Base-by-base conservation (phyloP, 2,797 vertebrate species). In the Podargus strigoides region DNA sequence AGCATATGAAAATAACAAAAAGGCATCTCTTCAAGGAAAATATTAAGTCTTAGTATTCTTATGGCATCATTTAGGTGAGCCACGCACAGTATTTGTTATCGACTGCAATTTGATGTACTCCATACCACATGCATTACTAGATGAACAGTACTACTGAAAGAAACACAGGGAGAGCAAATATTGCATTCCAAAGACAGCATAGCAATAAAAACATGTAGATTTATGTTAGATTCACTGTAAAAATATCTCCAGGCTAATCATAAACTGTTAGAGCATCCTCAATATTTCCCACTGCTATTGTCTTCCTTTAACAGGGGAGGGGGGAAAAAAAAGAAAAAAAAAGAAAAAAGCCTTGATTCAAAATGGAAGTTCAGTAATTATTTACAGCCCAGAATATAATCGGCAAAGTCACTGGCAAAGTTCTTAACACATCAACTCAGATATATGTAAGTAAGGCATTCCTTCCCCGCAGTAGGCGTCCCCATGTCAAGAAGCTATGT, bases 341-440 rank as follows among this genome's bases (percentile, higher is more conserved):
- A 50, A 9, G 49, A 70, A 67, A 88, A 78, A 80, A 77, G 27
- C 20, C 4, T 8, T 16, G 62, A 85, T 67, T 94, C 90, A 84
- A 92, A 95, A 90, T 70, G 75, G 87, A 93, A 96, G 81, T 20
- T 72, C 37, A 44, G 90, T 56, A 77, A 83, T 80, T 76, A 84
- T 60, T 87, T 67, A 95, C 62, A 80, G 60, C 32, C 64, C 67
- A 70, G 78, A 42, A 46, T 37, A 59, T 59, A 68, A 87, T 44
- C 14, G 7, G 83, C 68, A 95, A 85, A 93, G 95, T n/a, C 83
- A 95, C 67, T 66, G 92, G 63, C 34, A 76, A 68, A 81, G 86
- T 69, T 94, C 93, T 93, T 56, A 80, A 82, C 90, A 89, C 78
- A 79, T 59, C 76, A 76, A 4, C 86, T 85, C 62, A 46, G 90